Base-by-base conservation (phyloP, 2,113 vertebrate species). In the Colinus virginianus region DNA sequence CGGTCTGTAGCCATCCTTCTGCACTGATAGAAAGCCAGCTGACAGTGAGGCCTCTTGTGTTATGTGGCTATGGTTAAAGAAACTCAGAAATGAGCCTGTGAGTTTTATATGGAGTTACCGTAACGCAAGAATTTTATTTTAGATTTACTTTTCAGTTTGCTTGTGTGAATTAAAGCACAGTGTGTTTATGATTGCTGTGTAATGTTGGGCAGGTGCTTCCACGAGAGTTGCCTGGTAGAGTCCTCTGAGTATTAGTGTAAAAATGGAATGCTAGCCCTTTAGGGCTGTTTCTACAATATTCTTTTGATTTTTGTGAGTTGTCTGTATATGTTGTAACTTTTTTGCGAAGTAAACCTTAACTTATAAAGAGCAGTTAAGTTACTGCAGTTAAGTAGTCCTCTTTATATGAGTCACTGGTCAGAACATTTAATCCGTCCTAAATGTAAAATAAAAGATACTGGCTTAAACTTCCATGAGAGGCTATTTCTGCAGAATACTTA, bases 211-310 rank as follows among this genome's bases (percentile, higher is more conserved):
- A 74, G 42, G 12, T 63, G 21, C 51, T 58, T 78, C 38, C 13
- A 0, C 15, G 40, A 45, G 22, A 26, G n/a, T 38, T 86, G 4
- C 20, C 22, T 67, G 46, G 12, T 0, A 1, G 8, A 22, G 25
- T 71, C 4, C 11, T 63, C 19, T 58, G 21, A 48, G 23, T 48
- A 13, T 64, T 83, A 30, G 28, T 83, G 28, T 74, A 55, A 61
- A 70, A 61, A 40, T 43, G 26, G 53, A 71, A 55, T 61, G 38
- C 45, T 42, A 43, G 38, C 17, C 21, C 28, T 46, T 46, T 8
- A 53, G 20, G 53, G 26, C 20, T 40, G 14, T 46, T 58, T 34
- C 32, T 42, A n/a, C 40, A 21, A 28, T 30, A 56, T 48, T 0
- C 43, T 67, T 78, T 77, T 62, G 25, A 42, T 63, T 55, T 78